A percentile compares a stretch with the other conserved stretches of the same genome.
These are phyloP conservation scores for Machimus atricapillus DNA, from an alignment of 2,888 invertebrate species.

Conservation along the genomic window DNA sequence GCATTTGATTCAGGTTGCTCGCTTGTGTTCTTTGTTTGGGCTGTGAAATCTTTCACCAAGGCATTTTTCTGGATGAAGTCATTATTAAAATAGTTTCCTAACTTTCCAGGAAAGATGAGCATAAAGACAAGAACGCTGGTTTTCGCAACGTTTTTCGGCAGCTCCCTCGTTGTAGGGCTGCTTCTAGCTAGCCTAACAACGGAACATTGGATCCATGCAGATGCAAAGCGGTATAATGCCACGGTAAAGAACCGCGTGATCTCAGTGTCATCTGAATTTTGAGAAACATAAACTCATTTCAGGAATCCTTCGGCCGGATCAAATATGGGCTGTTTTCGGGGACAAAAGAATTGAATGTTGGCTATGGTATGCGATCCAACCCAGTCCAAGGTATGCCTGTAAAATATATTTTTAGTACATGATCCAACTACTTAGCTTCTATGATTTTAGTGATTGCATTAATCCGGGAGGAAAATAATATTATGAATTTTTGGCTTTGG, in stretches of 20 bases:
- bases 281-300: not conserved
- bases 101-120: slow-evolving; percentile 63
- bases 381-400: slow-evolving; percentile 73
- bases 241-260: slow-evolving; percentile 53
- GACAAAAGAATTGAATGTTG: slow-evolving; percentile 79
- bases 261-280: not conserved
- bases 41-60: not conserved
- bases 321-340: slow-evolving; percentile 89
- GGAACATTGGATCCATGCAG: slow-evolving; percentile 78
- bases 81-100: not conserved
- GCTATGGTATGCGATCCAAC: slow-evolving; percentile 79
- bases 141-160: slow-evolving; percentile 78
- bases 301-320: slow-evolving; percentile 70
- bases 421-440: slow-evolving; percentile 2
- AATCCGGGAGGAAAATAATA: slow-evolving; percentile 56
- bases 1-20: not conserved
- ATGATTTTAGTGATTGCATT: slow-evolving; percentile 55
- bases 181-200: slow-evolving; percentile 78
- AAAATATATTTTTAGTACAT: not conserved
- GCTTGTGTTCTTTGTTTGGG: not conserved
- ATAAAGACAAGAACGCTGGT: slow-evolving; percentile 75
- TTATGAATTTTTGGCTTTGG: slow-evolving; percentile 61
- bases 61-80: not conserved
- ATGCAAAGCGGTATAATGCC: slow-evolving; percentile 66
- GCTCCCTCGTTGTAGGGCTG: slow-evolving; percentile 74